These are phyloP conservation scores for Coenonympha glycerion DNA, from an alignment of 2,888 invertebrate species.

Conservation along the genomic window DNA sequence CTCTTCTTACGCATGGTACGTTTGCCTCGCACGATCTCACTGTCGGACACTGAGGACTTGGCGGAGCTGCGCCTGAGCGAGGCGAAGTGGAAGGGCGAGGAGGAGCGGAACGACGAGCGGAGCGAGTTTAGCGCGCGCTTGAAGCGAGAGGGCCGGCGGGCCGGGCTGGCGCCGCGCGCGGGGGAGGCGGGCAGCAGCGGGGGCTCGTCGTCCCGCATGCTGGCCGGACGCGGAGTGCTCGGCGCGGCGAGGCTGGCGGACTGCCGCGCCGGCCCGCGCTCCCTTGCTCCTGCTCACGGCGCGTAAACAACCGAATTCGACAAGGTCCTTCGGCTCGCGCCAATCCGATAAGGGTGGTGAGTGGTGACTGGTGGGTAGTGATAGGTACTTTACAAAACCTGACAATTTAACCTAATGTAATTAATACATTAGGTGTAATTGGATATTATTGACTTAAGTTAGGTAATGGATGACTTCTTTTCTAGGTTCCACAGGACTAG, in stretches of 20 bases:
- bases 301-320: conserved; percentile 54
- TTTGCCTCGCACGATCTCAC: conserved; percentile 65
- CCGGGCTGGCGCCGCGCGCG: conserved; percentile 33
- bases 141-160: conserved; percentile 57
- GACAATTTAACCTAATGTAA: conserved; percentile 23
- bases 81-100: conserved; percentile 72
- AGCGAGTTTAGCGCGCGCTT: conserved; percentile 69
- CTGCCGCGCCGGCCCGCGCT: conserved; percentile 31
- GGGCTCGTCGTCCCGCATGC: conserved; percentile 57
- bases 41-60: conserved; percentile 68
- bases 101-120: conserved; percentile 69
- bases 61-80: conserved; percentile 63
- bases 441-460: conserved; percentile 9
- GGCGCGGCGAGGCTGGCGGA: conserved; percentile 46
- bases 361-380: conserved; percentile 6
- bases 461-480: conserved; percentile 1
- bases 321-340: conserved; percentile 37
- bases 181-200: conserved; percentile 33
- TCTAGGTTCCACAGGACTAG: too few species aligned
- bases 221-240: conserved; percentile 49
- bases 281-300: conserved; percentile 55
- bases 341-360: conserved; percentile 34
- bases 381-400: conserved; percentile 16
- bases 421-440: conserved; percentile 14
- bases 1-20: conserved; percentile 73